A percentile compares a stretch with the other conserved stretches of the same genome.
Conservation (phyloP, 2,888 invertebrate genomes). For the Limnephilus marmoratus region DNA sequence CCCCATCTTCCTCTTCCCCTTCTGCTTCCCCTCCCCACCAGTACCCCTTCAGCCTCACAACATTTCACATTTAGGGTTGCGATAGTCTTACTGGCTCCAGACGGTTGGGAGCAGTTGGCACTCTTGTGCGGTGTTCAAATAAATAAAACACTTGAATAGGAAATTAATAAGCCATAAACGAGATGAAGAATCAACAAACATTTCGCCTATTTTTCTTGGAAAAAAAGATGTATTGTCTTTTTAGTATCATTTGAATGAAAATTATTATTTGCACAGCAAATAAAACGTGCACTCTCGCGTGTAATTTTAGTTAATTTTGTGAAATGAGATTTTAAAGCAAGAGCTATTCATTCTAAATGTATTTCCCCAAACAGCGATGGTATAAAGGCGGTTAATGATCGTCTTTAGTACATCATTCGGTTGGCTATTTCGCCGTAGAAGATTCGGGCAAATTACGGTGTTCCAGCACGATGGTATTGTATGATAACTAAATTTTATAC, state of each 20-base stretch:
- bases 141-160: no score
- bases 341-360: background rate
- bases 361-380: background rate
- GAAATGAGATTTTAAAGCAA: background rate
- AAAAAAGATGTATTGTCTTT: no score
- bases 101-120: no score
- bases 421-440: background rate
- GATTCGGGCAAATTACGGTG: slow-evolving; percentile 8
- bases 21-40: no score
- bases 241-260: no score
- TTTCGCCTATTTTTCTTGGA: background rate
- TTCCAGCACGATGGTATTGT: background rate
- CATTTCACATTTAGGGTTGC: no score
- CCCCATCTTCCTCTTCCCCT: no score
- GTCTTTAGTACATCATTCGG: slow-evolving; percentile 2
- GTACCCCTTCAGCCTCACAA: no score
- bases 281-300: background rate
- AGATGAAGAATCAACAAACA: background rate
- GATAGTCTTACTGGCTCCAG: no score
- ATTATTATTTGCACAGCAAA: background rate
- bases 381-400: slow-evolving; percentile 13
- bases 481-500: background rate
- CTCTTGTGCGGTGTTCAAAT: no score
- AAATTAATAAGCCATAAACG: no score
- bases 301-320: background rate